Conservation (phyloP, 2,797 vertebrate species). For the Ficedula albicollis region DNA sequence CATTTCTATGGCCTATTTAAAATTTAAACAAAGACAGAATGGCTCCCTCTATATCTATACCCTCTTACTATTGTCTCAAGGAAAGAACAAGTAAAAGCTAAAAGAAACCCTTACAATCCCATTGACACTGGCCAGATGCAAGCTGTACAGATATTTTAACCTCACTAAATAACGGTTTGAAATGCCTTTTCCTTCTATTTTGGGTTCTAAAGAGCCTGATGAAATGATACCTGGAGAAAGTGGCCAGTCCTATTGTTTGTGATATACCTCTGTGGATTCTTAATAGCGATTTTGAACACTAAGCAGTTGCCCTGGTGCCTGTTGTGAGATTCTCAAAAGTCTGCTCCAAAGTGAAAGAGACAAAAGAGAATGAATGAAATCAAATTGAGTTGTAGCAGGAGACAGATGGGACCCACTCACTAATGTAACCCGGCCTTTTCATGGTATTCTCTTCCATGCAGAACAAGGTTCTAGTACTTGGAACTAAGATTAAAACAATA, state of each 20-base stretch:
- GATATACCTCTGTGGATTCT: constrained; percentile 37
- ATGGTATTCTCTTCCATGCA: constrained; percentile 52
- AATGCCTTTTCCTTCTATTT: constrained; percentile 65
- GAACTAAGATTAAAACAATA: constrained; percentile 5
- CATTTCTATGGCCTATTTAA: constrained; percentile 68
- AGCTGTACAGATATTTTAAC: constrained; percentile 71
- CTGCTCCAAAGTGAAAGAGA: constrained; percentile 75
- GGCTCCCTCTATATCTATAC: constrained; percentile 47
- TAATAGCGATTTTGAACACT: constrained; percentile 69
- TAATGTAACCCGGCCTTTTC: constrained; percentile 77
- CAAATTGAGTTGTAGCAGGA: constrained; percentile 78
- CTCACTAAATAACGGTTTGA: constrained; percentile 53
- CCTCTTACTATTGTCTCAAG: constrained; percentile 50
- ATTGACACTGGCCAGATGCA: constrained; percentile 66
- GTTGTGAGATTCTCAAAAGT: constrained; percentile 77
- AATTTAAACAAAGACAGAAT: constrained; percentile 67
- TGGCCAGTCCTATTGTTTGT: constrained; percentile 58
- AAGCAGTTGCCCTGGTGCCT: constrained; percentile 70
- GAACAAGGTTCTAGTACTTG: constrained; percentile 43
- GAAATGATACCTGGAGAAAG: constrained; percentile 77
- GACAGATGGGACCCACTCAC: constrained; percentile 85
- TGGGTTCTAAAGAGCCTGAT: constrained; percentile 65
- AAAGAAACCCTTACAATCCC: constrained; percentile 51
- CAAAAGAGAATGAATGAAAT: constrained; percentile 82
- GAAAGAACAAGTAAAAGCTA: constrained; percentile 62